Base-by-base conservation (phyloP, 2,888 invertebrate genomes). In the Eubasilissa splendida region DNA sequence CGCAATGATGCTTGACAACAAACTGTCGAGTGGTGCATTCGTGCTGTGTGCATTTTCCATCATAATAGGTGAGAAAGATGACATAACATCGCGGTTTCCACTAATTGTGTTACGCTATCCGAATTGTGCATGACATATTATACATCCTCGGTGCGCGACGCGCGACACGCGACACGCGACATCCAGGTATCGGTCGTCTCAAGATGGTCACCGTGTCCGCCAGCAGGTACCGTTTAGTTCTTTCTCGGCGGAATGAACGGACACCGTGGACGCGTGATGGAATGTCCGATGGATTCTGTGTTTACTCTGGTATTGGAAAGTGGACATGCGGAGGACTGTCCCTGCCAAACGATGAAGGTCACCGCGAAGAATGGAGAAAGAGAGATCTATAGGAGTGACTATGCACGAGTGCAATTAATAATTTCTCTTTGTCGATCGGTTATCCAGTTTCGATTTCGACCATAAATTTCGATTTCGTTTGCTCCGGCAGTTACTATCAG, bases 311-410 rank as follows among this genome's bases (percentile, higher is more conserved):
- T 52, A 80, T 80, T 80, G 74, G 80, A 80, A 80, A 82, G 80
- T 74, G 63, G 54, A 8, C 74, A 33, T n/a, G 53, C 10, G 60
- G 54, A 56, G 8, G 33, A 54, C 56, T 22, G 60, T 78, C 79
- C 77, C 76, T 79, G 82, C 82, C 79, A 77, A 80, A 80, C 54
- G 75, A 80, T 78, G 75, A 80, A 80, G 80, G 80, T 79, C 80
- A 79, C 80, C 52, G 76, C 77, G 56, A 73, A 68, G 66, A 54
- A 65, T 52, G 70, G 77, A 60, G 76, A 79, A 82, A 82, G 82
- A 82, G 82, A 82, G 82, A 82, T 82, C 79, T 63, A 60, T 7
- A 42, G 7, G 42, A 53, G 78, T 59, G 53, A 52, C 31, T 22
- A 22, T 78, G 73, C 74, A 54, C 70, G 76, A 66, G 82, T 74